Base-by-base conservation (phyloP, 1,140 invertebrate species). In the Drosophila biarmipes region DNA sequence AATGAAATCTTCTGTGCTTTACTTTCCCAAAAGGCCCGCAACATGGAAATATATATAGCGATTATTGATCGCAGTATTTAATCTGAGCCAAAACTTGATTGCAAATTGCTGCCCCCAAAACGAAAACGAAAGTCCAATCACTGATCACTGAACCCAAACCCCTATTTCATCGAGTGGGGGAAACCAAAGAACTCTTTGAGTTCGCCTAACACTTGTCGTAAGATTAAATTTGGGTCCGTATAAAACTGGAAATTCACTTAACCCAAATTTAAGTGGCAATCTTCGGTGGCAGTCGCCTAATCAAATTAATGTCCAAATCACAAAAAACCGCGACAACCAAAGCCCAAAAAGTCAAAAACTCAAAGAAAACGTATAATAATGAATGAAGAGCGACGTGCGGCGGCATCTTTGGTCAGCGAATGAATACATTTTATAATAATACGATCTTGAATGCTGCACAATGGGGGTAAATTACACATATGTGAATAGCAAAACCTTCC, bases 261-360 rank as follows among this genome's bases (percentile, higher is more conserved):
- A 78, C 79, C 79, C 68, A 74, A 64, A 78, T 82, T 78, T 53
- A 19, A 64, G 40, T 68, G 31, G 54, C 51, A 24, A 48, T 48
- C 43, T 56, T 61, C 45, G 46, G 78, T 66, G 74, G 52, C 63
- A 29, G 54, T 63, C 59, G 21, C 46, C 80, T 73, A 59, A 78
- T 78, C 56, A 75, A 57, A 78, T 79, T 78, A 57, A 75, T 82
- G 69, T 38, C 21, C 52, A 48, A 57, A 57, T 42, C 46, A 40
- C 34, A 59, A 62, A 64, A 68, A 21, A 15, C 5, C 4, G 34
- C 62, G 27, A 68, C 34, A 66, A 52, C n/a, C 14, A 46, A 67
- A 24, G 12, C 8, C 7, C 17, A 31, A 64, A n/a, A n/a, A n/a
- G n/a, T n/a, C n/a, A 27, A 52, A 52, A 38, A n/a, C 14, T 10